These are phyloP conservation scores for Leptopilina myrica DNA, from an alignment of 2,888 invertebrate genomes.

Conservation along the genomic window DNA sequence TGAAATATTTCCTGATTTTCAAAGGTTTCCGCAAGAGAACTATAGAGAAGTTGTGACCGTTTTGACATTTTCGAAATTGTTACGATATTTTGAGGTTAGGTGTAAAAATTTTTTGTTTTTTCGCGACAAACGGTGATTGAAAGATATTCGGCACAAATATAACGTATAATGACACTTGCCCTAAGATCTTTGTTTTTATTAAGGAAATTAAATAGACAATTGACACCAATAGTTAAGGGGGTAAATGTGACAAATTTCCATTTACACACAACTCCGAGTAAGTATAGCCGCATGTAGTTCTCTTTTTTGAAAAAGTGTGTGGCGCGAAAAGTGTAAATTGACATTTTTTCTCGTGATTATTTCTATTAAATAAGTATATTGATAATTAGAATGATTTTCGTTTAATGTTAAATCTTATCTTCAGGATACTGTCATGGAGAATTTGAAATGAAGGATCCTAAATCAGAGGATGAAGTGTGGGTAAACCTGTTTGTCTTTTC, in stretches of 20 bases:
- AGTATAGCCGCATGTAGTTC: not conserved
- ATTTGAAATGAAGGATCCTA: constrained; percentile 95
- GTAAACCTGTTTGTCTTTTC: constrained; percentile 69
- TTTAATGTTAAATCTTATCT: constrained; percentile 53
- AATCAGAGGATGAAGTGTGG: constrained; percentile 94
- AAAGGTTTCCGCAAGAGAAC: no score
- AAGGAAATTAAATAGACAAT: constrained; percentile 12
- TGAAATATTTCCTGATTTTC: not conserved
- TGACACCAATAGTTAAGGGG: not conserved
- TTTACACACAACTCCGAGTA: constrained; percentile 28
- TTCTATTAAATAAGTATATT: no score
- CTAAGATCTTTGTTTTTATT: constrained; percentile 13
- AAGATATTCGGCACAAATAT: not conserved
- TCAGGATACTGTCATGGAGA: constrained; percentile 84
- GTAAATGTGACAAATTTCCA: not conserved
- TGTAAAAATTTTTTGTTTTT: not conserved
- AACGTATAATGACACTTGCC: not conserved
- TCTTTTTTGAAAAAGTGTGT: not conserved
- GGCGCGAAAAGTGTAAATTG: not conserved
- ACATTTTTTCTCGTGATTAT: no score
- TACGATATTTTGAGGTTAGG: constrained; percentile 6
- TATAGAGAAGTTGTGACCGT: not conserved
- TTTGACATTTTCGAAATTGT: not conserved
- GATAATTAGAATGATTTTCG: not conserved
- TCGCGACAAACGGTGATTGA: not conserved